Conservation (phyloP, 2,797 vertebrate species). For the Anolis apletophallus region DNA sequence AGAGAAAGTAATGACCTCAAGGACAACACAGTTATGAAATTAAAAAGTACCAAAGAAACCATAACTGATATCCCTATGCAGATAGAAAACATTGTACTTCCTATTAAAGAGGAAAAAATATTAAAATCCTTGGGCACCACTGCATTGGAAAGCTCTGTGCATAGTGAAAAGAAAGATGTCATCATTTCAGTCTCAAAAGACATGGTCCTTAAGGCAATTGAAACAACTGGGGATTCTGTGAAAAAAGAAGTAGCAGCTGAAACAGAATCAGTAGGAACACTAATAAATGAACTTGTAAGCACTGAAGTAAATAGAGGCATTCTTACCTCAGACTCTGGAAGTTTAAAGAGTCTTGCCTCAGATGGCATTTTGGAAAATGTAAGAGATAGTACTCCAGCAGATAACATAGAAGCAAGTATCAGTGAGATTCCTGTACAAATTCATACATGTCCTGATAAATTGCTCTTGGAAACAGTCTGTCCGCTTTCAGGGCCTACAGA, state of each 20-base stretch:
- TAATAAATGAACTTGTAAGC: background rate
- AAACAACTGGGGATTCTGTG: conserved; percentile 4
- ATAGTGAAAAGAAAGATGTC: background rate
- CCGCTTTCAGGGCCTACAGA: conserved; percentile 33
- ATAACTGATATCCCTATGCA: background rate
- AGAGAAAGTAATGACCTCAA: background rate
- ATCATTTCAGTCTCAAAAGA: conserved; percentile 15
- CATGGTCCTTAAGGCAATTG: conserved; percentile 56
- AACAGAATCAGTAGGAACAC: background rate
- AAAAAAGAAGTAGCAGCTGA: background rate
- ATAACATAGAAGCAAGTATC: conserved; percentile 57
- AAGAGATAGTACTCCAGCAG: conserved; percentile 59
- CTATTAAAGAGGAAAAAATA: background rate
- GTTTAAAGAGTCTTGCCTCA: background rate
- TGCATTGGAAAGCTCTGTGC: background rate
- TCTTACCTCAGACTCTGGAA: background rate
- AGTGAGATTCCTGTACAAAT: background rate
- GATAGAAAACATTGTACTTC: background rate
- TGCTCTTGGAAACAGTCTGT: conserved; percentile 15
- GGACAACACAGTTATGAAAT: background rate
- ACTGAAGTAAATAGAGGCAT: background rate
- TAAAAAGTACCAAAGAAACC: background rate
- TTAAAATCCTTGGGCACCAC: background rate
- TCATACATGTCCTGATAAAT: conserved; percentile 18
- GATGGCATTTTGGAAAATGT: conserved; percentile 11